Conservation (phyloP, 53 echinoderm and acorn worm species). For the Actinopyga echinites region DNA sequence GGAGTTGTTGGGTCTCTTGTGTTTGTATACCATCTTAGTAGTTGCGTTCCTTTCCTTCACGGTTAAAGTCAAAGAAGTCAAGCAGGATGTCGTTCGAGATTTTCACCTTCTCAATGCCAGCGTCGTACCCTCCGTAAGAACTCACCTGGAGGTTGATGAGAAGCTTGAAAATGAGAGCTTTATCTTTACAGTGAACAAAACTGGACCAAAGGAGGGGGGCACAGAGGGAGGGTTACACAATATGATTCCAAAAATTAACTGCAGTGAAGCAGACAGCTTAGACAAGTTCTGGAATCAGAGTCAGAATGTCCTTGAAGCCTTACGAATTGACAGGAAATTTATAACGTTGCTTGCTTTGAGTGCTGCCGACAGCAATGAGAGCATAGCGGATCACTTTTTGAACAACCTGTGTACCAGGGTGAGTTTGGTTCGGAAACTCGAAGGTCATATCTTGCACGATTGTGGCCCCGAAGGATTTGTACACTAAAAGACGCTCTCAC, state of each 20-base stretch:
- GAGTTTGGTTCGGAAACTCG: too few relatives aligned
- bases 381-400: not conserved
- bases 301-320: not conserved
- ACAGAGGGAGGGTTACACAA: not conserved
- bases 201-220: not conserved
- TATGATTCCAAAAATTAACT: slow-evolving; percentile 2
- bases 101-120: too few relatives aligned
- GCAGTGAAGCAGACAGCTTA: not conserved
- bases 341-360: not conserved
- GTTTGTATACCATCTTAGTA: not conserved
- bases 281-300: not conserved
- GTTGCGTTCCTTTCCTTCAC: not conserved
- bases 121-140: too few relatives aligned
- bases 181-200: not conserved
- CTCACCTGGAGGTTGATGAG: not conserved
- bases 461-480: too few relatives aligned
- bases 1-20: not conserved
- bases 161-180: not conserved
- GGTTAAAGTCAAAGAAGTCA: not conserved
- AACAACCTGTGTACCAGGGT: not conserved
- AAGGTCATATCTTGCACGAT: too few relatives aligned
- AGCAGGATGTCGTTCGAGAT: not conserved
- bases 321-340: not conserved
- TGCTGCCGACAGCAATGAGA: not conserved
- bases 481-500: too few relatives aligned